phyloP scores from a whole-genome alignment of 2,797 vertebrate genomes.

The Lepilemur septentrionalis region DNA sequence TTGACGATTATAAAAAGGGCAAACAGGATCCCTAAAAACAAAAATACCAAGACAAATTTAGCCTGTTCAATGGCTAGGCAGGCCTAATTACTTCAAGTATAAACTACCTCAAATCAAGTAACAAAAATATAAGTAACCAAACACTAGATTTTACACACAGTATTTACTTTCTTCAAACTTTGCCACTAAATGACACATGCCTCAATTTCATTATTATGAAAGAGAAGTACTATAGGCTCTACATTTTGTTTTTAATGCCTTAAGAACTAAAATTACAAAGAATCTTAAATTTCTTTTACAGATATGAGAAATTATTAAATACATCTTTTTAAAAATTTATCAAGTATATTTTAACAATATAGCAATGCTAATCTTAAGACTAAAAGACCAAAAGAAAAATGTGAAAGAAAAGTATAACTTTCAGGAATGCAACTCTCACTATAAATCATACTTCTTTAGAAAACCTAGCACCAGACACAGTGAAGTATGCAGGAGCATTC shows the following conservation, averaged over 20 bases:
- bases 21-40: slow-evolving; percentile 90
- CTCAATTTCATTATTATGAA: slow-evolving; percentile 33
- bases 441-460: slow-evolving; percentile 30
- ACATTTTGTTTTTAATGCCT: background rate
- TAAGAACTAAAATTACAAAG: slow-evolving; percentile 48
- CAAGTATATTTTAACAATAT: slow-evolving; percentile 27
- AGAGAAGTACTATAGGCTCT: slow-evolving; percentile 11
- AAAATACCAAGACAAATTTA: slow-evolving; percentile 24
- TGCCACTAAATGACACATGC: background rate
- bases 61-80: slow-evolving; percentile 12
- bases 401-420: slow-evolving; percentile 11
- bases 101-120: slow-evolving; percentile 34
- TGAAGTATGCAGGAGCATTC: background rate
- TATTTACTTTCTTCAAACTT: slow-evolving; percentile 45
- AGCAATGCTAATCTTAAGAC: background rate
- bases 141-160: background rate
- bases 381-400: background rate
- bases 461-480: background rate
- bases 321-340: background rate
- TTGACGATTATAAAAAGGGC: slow-evolving; percentile 94
- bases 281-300: background rate
- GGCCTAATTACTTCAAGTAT: background rate
- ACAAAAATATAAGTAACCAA: background rate
- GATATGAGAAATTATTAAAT: background rate
- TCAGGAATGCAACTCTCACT: slow-evolving; percentile 14